Evolutionary conservation across 2,888 invertebrate genomes (phyloP).

Genomic region (Tenodera sinensis): DNA sequence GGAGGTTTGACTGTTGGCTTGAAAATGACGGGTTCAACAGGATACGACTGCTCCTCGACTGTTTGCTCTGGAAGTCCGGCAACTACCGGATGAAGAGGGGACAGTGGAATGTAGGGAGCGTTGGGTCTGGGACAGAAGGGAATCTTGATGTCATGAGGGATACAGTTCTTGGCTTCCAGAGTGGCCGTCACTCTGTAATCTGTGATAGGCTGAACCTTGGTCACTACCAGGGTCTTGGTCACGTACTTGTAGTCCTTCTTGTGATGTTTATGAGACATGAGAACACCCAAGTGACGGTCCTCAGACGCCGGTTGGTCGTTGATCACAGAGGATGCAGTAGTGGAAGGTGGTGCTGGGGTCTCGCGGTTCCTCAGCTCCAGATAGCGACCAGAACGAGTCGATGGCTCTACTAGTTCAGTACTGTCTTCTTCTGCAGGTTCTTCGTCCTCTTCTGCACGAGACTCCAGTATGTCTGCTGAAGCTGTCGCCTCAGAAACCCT

Average conservation of each 20-base stretch:
- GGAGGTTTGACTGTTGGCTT: neutral
- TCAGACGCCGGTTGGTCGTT: slow-evolving; percentile 9
- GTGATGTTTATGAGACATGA: neutral
- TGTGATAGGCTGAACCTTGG: slow-evolving; percentile 37
- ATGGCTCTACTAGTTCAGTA: neutral
- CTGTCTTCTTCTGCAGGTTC: neutral
- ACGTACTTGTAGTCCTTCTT: neutral
- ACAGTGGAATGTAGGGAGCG: slow-evolving; percentile 27
- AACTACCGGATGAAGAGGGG: neutral
- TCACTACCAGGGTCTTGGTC: slow-evolving; percentile 35
- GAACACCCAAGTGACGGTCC: neutral
- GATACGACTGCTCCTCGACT: neutral
- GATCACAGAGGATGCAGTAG: neutral
- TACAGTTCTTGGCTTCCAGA: slow-evolving; percentile 40
- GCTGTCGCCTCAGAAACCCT: slow-evolving; percentile 9
- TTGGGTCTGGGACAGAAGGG: slow-evolving; percentile 36
- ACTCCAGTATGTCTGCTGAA: neutral
- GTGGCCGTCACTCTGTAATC: slow-evolving; percentile 41
- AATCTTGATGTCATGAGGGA: slow-evolving; percentile 39
- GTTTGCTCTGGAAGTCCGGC: neutral
- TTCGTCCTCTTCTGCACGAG: neutral
- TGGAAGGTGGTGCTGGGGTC: neutral
- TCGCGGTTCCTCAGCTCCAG: neutral
- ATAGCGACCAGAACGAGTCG: slow-evolving; percentile 10
- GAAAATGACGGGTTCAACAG: neutral